These are phyloP conservation scores for Drosophila lutescens DNA, from an alignment of 2,888 invertebrate species.

Conservation along the genomic window DNA sequence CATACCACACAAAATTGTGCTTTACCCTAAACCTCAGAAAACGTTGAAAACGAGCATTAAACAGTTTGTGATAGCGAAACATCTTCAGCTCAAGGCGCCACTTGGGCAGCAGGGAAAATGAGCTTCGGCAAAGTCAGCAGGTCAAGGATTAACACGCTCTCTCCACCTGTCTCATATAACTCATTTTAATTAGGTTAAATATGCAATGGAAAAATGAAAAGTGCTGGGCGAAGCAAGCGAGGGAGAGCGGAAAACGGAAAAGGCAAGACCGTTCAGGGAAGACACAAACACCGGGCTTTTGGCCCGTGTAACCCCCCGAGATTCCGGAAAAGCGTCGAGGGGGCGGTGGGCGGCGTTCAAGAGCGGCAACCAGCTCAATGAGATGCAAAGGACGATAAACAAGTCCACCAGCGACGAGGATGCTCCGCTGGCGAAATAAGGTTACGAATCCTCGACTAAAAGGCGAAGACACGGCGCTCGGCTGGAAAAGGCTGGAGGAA, in stretches of 20 bases:
- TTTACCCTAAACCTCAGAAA: slow-evolving; percentile 1
- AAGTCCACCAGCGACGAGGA: slow-evolving; percentile 63
- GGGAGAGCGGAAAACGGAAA: slow-evolving; percentile 11
- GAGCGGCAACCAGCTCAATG: slow-evolving; percentile 71
- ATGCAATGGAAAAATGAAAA: slow-evolving; percentile 67
- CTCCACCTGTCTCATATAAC: slow-evolving; percentile 60
- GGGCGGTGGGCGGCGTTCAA: slow-evolving; percentile 39
- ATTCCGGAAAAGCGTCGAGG: slow-evolving; percentile 34
- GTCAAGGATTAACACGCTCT: slow-evolving; percentile 53
- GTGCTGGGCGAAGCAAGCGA: slow-evolving; percentile 46
- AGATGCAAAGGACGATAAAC: slow-evolving; percentile 79
- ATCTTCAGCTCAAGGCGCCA: slow-evolving; percentile 22
- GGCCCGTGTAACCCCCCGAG: slow-evolving; percentile 21
- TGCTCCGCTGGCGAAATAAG: slow-evolving; percentile 63
- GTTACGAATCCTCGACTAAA: slow-evolving; percentile 59
- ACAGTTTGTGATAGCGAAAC: slow-evolving; percentile 23
- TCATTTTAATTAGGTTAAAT: slow-evolving; percentile 78
- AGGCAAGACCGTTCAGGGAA: slow-evolving; percentile 24
- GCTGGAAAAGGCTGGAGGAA: slow-evolving; percentile 27
- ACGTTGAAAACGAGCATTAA: slow-evolving; percentile 3
- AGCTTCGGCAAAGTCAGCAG: slow-evolving; percentile 39
- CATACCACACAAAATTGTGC: neutral
- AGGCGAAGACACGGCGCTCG: slow-evolving; percentile 24
- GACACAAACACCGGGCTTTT: slow-evolving; percentile 28
- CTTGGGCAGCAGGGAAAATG: slow-evolving; percentile 24